Evolutionary conservation across 2,113 vertebrate genomes (phyloP).

Genomic region (Philantomba maxwellii): DNA sequence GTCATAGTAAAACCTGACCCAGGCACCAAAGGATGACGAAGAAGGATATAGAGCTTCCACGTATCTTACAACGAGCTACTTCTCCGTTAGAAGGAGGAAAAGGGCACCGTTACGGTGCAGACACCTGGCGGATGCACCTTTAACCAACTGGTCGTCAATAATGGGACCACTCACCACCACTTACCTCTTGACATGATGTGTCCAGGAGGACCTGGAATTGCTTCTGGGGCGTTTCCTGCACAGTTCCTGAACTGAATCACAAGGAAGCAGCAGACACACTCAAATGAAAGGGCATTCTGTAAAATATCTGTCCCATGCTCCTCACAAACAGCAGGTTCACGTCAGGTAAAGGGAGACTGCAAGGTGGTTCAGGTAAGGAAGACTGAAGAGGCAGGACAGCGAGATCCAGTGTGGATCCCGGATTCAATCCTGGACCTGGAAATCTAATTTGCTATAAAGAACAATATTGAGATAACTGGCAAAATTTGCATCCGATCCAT

Average conservation of each 20-base stretch:
- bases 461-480: neutral
- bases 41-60: neutral
- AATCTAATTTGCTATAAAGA: neutral
- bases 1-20: neutral
- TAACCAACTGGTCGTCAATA: neutral
- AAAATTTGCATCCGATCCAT: neutral
- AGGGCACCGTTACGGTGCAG: neutral
- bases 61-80: neutral
- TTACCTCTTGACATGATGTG: accelerated
- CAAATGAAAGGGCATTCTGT: neutral
- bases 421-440: no score
- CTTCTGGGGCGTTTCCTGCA: neutral
- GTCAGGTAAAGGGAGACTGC: neutral
- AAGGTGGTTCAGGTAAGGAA: neutral
- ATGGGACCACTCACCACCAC: neutral
- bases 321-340: neutral
- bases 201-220: accelerated
- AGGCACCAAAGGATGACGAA: neutral
- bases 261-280: neutral
- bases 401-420: accelerated
- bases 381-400: neutral
- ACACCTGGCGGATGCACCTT: neutral
- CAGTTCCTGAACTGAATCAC: neutral
- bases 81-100: neutral
- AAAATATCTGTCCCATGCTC: neutral